phyloP scores from a whole-genome alignment of 2,113 vertebrate genomes.

The Canis aureus region DNA sequence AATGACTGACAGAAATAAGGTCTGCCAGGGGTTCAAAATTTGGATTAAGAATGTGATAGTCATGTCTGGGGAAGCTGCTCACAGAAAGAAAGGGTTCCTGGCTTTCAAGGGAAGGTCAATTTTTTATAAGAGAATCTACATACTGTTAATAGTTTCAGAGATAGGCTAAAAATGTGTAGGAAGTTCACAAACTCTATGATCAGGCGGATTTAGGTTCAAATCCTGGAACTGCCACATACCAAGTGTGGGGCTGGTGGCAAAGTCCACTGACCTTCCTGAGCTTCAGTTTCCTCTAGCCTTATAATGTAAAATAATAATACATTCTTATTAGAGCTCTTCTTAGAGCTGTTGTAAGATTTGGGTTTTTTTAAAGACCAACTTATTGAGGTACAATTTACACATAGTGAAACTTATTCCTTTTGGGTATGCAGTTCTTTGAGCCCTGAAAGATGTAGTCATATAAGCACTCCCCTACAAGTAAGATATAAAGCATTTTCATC shows the following conservation, averaged over 20 bases:
- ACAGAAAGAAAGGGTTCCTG: neutral
- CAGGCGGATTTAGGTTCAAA: constrained; percentile 50
- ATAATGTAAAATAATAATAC: constrained; percentile 41
- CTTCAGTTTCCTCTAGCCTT: neutral
- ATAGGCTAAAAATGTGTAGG: neutral
- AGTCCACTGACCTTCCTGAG: neutral
- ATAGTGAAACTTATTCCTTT: constrained; percentile 32
- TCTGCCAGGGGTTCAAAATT: constrained; percentile 29
- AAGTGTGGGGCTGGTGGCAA: neutral
- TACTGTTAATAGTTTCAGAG: neutral
- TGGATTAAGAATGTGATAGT: neutral
- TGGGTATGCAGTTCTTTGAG: neutral
- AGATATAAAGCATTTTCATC: constrained; percentile 42
- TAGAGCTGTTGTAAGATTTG: neutral
- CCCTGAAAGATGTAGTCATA: constrained; percentile 3
- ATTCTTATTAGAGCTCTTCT: neutral
- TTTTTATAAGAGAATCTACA: constrained; percentile 46
- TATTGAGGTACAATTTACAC: constrained; percentile 21
- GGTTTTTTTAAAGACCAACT: neutral
- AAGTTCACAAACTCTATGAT: neutral
- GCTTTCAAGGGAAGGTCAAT: neutral
- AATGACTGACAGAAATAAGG: constrained; percentile 44
- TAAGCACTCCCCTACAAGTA: constrained; percentile 41
- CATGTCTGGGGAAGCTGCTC: neutral
- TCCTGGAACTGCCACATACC: neutral